Evolutionary conservation across 2,113 vertebrate species (phyloP).

Genomic region (Ceyx cyanopectus): DNA sequence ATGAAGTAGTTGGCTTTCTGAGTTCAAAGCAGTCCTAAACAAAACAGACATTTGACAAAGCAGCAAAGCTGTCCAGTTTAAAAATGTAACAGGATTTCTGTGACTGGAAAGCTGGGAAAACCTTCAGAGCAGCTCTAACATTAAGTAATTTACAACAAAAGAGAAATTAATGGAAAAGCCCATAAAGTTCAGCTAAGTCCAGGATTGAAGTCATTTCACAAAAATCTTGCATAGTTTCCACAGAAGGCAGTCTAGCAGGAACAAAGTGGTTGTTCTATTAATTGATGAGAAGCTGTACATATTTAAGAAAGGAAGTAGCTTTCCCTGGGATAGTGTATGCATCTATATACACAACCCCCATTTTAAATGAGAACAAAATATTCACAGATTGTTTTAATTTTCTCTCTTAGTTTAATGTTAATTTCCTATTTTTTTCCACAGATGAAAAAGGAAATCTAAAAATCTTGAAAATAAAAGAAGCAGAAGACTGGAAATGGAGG

Average conservation of each 20-base stretch:
- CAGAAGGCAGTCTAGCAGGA: background rate
- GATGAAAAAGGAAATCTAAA: background rate
- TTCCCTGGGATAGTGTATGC: background rate
- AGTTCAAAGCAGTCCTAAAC: background rate
- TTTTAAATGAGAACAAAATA: background rate
- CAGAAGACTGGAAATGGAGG: background rate
- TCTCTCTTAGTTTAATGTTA: background rate
- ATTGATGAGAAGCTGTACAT: background rate
- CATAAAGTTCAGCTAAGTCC: background rate
- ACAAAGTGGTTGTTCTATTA: background rate
- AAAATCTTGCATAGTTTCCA: background rate
- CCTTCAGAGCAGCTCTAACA: background rate
- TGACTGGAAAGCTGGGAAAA: background rate
- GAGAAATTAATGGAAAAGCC: background rate
- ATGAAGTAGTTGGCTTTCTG: background rate
- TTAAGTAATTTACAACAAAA: background rate
- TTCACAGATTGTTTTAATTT: background rate
- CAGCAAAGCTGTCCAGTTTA: background rate
- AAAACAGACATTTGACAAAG: background rate
- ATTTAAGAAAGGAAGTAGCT: background rate
- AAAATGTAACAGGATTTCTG: background rate
- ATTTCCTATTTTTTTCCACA: background rate
- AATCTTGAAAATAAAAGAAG: background rate
- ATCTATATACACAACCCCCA: background rate
- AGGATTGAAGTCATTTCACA: background rate